Conservation (phyloP, 2,888 invertebrate species). For the Andrena trimmerana region DNA sequence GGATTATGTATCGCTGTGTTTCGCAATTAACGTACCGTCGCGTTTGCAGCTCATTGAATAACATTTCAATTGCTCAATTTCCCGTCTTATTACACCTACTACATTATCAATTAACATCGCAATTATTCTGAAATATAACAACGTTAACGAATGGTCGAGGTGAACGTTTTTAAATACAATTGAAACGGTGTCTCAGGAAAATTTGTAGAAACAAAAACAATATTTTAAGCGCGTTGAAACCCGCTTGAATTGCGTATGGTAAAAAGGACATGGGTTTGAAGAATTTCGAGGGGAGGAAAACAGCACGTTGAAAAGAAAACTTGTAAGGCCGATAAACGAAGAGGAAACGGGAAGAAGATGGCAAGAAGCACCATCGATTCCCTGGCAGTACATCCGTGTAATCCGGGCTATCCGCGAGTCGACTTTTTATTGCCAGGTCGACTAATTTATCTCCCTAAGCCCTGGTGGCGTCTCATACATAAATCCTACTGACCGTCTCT, state of each 20-base stretch:
- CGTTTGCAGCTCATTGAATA: slow-evolving; percentile 5
- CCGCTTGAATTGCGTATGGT: neutral
- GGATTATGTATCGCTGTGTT: slow-evolving; percentile 37
- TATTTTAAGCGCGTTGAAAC: neutral
- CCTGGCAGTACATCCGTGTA: slow-evolving; percentile 76
- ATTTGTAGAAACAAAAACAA: too few species aligned
- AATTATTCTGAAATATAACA: neutral
- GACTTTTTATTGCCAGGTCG: slow-evolving; percentile 76
- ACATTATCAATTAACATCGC: neutral
- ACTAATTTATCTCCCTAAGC: slow-evolving; percentile 80
- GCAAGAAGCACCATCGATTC: slow-evolving; percentile 75
- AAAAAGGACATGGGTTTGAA: neutral
- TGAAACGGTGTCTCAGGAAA: neutral
- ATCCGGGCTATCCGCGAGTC: slow-evolving; percentile 78
- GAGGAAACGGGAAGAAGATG: slow-evolving; percentile 53
- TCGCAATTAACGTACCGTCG: slow-evolving; percentile 43
- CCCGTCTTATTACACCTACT: neutral
- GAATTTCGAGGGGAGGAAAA: slow-evolving; percentile 18
- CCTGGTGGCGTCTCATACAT: slow-evolving; percentile 75
- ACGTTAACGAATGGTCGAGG: neutral
- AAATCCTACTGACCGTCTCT: slow-evolving; percentile 77
- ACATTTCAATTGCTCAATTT: slow-evolving; percentile 1
- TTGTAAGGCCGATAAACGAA: slow-evolving; percentile 59
- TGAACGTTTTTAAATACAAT: neutral
- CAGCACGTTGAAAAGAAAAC: slow-evolving; percentile 43